Conservation (phyloP, 1,140 invertebrate species). For the Pseudomyrmex pallidus region DNA sequence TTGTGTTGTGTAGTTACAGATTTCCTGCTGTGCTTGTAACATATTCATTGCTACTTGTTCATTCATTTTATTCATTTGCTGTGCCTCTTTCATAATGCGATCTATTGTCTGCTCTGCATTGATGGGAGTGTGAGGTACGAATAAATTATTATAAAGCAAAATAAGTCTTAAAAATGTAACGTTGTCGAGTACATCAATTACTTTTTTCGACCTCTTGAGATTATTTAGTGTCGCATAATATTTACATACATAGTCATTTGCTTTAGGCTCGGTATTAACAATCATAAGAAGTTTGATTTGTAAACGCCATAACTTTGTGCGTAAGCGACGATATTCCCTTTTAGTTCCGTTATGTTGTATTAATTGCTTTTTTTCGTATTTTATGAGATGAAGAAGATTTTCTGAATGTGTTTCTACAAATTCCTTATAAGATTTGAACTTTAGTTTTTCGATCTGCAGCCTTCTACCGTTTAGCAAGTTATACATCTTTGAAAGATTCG, state of each 20-base stretch:
- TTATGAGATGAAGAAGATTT: conserved; percentile 28
- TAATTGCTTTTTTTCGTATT: not conserved
- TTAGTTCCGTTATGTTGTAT: not conserved
- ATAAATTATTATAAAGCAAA: conserved; percentile 67
- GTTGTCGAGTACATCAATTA: not conserved
- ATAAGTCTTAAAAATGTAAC: conserved; percentile 47
- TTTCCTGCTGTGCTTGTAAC: not conserved
- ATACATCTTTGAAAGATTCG: not conserved
- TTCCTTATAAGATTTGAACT: conserved; percentile 1
- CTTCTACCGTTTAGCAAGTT: conserved; percentile 36
- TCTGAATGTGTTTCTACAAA: conserved; percentile 25
- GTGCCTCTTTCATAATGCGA: not conserved
- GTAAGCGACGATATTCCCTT: not conserved
- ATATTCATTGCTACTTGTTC: not conserved
- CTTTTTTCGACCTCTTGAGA: not conserved
- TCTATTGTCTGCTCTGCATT: rapidly evolving
- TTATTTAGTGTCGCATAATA: not conserved
- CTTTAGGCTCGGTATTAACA: not conserved
- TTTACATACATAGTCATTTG: rapidly evolving
- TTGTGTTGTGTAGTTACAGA: not conserved
- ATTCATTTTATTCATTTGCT: not conserved
- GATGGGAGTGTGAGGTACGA: conserved; percentile 58
- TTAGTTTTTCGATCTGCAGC: not conserved
- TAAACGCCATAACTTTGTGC: not conserved
- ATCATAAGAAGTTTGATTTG: conserved; percentile 39